Evolutionary conservation across 2,888 invertebrate species (phyloP).

Genomic region (Hirtodrosophila histrioides): DNA sequence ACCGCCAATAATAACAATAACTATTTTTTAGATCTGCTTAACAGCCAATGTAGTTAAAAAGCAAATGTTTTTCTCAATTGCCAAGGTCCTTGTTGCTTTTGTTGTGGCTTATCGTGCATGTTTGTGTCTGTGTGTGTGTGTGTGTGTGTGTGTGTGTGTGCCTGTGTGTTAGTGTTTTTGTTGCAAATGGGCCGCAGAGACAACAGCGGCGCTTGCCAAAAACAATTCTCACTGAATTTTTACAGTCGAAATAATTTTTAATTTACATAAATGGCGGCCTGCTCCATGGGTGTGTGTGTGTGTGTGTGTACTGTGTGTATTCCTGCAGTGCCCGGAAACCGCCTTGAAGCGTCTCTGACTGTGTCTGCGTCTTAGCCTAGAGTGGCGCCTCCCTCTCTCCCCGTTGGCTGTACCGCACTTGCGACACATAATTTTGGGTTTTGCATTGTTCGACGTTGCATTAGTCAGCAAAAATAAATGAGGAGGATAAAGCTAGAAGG

Average conservation of each 20-base stretch:
- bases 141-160: slow-evolving; percentile 16
- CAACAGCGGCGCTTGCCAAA: slow-evolving; percentile 65
- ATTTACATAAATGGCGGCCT: slow-evolving; percentile 77
- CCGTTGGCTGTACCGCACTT: slow-evolving; percentile 53
- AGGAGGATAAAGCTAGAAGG: neutral
- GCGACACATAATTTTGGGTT: slow-evolving; percentile 64
- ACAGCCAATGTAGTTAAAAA: slow-evolving; percentile 78
- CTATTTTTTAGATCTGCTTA: slow-evolving; percentile 73
- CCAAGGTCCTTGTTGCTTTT: slow-evolving; percentile 41
- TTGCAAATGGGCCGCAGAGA: slow-evolving; percentile 49
- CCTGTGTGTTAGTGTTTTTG: slow-evolving; percentile 32
- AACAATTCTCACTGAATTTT: slow-evolving; percentile 76
- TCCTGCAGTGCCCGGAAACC: slow-evolving; percentile 51
- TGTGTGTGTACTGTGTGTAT: slow-evolving; percentile 16
- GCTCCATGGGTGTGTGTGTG: slow-evolving; percentile 20
- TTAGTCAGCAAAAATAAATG: slow-evolving; percentile 37
- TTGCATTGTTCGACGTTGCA: slow-evolving; percentile 53
- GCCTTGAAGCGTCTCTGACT: slow-evolving; percentile 47
- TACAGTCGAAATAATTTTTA: slow-evolving; percentile 76
- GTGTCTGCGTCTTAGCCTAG: slow-evolving; percentile 39
- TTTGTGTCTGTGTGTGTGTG: slow-evolving; percentile 11
- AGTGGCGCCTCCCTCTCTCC: slow-evolving; percentile 23
- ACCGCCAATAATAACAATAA: slow-evolving; percentile 76
- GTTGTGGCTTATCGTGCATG: slow-evolving; percentile 10
- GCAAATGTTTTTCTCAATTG: slow-evolving; percentile 74